Evolutionary conservation across 1,140 invertebrate genomes (phyloP).

Genomic region (Cardiocondyla obscurior): DNA sequence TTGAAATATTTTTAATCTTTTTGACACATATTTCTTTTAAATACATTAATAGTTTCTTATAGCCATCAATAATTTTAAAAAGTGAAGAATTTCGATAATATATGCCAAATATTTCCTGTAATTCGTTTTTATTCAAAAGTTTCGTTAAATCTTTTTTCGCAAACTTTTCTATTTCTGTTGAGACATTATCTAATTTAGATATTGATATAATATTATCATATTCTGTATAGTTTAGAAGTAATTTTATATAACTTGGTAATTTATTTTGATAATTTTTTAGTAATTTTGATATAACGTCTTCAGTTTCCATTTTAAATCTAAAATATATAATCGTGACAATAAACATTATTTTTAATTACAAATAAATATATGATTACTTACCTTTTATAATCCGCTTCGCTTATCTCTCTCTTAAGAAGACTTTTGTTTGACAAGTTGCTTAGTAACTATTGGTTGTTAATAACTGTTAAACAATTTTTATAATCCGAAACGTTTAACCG

Average conservation of each 20-base stretch:
- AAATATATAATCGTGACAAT: too few relatives aligned
- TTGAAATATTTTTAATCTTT: background rate
- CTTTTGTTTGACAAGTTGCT: too few relatives aligned
- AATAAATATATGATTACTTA: too few relatives aligned
- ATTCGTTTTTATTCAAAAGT: constrained; percentile 2
- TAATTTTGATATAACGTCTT: too few relatives aligned
- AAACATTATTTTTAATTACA: too few relatives aligned
- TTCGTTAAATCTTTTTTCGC: background rate
- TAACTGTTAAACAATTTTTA: too few relatives aligned
- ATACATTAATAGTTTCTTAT: background rate
- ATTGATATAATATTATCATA: constrained; percentile 3
- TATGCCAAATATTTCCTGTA: background rate
- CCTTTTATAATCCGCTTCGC: too few relatives aligned
- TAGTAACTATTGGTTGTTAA: too few relatives aligned
- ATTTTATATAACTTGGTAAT: background rate
- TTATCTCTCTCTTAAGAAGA: too few relatives aligned
- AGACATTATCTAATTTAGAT: background rate
- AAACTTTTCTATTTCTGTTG: background rate
- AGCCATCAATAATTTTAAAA: background rate
- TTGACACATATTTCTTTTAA: background rate
- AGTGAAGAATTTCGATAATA: background rate
- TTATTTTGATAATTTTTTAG: background rate
- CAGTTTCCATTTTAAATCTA: too few relatives aligned
- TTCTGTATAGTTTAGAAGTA: background rate
- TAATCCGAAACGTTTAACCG: too few relatives aligned